Evolutionary conservation across 1,140 invertebrate genomes (phyloP), one percentile per base, ranked within the genome.

Genomic region (Pseudobourletiella spinata): DNA sequence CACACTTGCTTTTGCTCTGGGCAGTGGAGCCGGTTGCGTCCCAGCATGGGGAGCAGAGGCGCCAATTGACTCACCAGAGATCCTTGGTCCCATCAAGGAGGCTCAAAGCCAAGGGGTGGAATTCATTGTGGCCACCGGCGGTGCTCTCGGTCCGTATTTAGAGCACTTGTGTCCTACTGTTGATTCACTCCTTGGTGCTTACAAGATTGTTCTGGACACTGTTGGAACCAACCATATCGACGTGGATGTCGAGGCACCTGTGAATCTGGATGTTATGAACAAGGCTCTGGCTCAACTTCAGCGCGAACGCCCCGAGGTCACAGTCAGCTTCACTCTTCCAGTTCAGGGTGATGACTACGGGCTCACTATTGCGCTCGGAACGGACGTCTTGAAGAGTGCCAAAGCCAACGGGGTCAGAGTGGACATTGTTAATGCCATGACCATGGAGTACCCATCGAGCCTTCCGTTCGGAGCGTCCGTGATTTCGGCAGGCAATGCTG

Each of bases 351-450:
- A 72, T 54, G 71, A 72, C 28, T 72, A 71, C 29, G 71, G 71
- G 1, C 50, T 72, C 8, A 71, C 68, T 3, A 65, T 67, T 15
- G 51, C 24, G 3, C 55, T 72, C 15, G 71, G 71, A 3, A 61
- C 67, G 1, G 64, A 72, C 29, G 29, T 72, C 16, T 44, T 72
- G 15, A 55, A 48, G 18, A 64, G 60, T 57, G 70, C 71, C 1
- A 63, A 61, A 22, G 29, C 29, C 28, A 60, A 61, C 51, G 66
- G 66, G 14, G 65, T 72, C 14, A 43, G 62, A n/a, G 71, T 72
- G 18, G 68, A 72, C 30, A 65, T 62, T 48, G 71, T 72, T 15
- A 72, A 72, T 56, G 65, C 68, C 42, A 72, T 72, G 71, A 67
- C 68, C 3, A 72, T 72, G 71, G 70, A 72, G 51, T 72, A 64